Conservation (phyloP, 1,140 invertebrate genomes). For the Tribolium castaneum region DNA sequence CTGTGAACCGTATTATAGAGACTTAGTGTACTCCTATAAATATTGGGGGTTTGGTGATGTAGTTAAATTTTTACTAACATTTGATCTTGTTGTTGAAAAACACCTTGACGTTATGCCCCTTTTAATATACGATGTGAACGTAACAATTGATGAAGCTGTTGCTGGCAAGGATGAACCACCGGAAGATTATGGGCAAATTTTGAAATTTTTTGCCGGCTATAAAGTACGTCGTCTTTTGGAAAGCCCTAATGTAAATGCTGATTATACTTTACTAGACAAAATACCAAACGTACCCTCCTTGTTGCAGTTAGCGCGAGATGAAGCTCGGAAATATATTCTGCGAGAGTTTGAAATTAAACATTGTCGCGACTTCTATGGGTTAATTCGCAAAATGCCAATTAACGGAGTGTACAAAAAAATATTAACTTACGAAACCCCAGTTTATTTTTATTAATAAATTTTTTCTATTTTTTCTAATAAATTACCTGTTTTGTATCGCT, state of each 20-base stretch:
- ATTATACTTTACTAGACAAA: not conserved
- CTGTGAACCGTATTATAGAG: not conserved
- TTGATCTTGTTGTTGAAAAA: not conserved
- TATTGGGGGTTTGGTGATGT: not conserved
- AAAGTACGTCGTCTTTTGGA: not conserved
- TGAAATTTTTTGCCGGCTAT: not conserved
- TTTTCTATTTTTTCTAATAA: too few species aligned
- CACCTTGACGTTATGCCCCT: not conserved
- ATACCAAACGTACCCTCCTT: not conserved
- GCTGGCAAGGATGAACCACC: not conserved
- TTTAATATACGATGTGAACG: not conserved
- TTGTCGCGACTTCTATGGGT: not conserved
- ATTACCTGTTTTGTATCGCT: too few species aligned
- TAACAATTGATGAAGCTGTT: not conserved
- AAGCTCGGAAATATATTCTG: not conserved
- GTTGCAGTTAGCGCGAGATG: not conserved
- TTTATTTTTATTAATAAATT: not conserved
- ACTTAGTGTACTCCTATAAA: not conserved
- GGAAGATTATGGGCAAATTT: not conserved
- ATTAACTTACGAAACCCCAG: not conserved
- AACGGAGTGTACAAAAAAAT: not conserved
- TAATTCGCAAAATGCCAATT: not conserved
- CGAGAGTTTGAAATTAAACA: not conserved
- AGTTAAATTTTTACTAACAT: not conserved
- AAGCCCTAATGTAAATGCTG: not conserved